Percentiles rank a stretch among this genome's conserved stretches.
phyloP scores from a whole-genome alignment of 2,113 vertebrate species.

The Baryphthengus martii region DNA sequence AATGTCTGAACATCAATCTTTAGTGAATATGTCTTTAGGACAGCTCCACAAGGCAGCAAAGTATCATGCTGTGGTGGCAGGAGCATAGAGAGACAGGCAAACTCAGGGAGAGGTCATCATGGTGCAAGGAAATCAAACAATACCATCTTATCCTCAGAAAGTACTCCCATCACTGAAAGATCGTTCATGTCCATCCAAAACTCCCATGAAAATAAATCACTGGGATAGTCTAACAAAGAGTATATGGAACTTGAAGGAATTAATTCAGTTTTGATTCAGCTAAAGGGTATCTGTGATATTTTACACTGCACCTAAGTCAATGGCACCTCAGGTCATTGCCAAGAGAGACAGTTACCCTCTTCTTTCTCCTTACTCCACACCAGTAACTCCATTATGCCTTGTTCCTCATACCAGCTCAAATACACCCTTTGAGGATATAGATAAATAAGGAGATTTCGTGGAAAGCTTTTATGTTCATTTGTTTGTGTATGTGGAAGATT shows the following conservation, averaged over 20 bases:
- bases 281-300: neutral
- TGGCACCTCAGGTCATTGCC: neutral
- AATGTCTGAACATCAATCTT: neutral
- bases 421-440: neutral
- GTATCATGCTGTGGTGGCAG: neutral
- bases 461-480: neutral
- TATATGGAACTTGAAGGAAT: neutral
- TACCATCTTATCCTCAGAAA: neutral
- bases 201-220: neutral
- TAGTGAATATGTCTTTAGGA: neutral
- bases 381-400: neutral
- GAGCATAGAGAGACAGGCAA: neutral
- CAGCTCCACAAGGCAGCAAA: neutral
- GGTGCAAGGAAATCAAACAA: neutral
- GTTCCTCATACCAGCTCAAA: neutral
- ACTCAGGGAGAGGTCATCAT: neutral
- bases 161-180: neutral
- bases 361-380: neutral
- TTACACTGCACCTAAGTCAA: neutral
- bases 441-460: neutral
- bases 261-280: neutral
- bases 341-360: neutral
- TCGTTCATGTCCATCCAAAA: neutral
- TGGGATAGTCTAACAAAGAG: neutral
- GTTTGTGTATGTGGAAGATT: accelerated